These are phyloP conservation scores for Drosophila chauvacae DNA, from an alignment of 1,140 invertebrate species.

Conservation along the genomic window DNA sequence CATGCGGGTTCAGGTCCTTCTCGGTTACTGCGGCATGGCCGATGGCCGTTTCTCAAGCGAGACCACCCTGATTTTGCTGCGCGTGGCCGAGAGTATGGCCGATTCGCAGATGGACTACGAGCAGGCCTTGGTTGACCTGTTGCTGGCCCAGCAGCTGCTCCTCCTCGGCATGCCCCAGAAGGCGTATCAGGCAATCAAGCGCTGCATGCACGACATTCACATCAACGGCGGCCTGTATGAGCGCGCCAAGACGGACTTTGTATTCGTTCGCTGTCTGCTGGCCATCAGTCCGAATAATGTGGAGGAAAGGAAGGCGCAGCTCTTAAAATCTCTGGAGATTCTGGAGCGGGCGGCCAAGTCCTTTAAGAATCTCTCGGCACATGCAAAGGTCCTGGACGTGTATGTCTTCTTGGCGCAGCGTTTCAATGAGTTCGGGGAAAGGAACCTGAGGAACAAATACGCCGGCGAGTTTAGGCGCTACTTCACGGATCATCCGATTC, in stretches of 20 bases:
- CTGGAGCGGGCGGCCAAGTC: conserved; percentile 88
- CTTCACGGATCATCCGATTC: conserved; percentile 87
- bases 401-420: conserved; percentile 87
- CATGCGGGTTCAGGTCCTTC: conserved; percentile 89
- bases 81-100: conserved; percentile 89
- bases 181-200: conserved; percentile 89
- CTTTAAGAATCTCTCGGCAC: conserved; percentile 91
- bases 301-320: conserved; percentile 85
- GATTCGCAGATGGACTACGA: conserved; percentile 91
- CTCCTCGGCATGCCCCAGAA: conserved; percentile 90
- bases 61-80: conserved; percentile 88
- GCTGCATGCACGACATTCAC: conserved; percentile 89
- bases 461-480: conserved; percentile 89
- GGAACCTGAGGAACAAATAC: conserved; percentile 89
- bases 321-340: conserved; percentile 88
- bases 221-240: conserved; percentile 93
- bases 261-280: conserved; percentile 88
- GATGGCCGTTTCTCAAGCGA: conserved; percentile 85
- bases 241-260: conserved; percentile 87
- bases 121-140: conserved; percentile 90
- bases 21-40: conserved; percentile 87
- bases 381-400: conserved; percentile 89
- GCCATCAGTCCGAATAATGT: conserved; percentile 85
- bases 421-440: conserved; percentile 88
- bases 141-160: conserved; percentile 91